Conservation (phyloP, 2,113 vertebrate species). For the Esox niger region DNA sequence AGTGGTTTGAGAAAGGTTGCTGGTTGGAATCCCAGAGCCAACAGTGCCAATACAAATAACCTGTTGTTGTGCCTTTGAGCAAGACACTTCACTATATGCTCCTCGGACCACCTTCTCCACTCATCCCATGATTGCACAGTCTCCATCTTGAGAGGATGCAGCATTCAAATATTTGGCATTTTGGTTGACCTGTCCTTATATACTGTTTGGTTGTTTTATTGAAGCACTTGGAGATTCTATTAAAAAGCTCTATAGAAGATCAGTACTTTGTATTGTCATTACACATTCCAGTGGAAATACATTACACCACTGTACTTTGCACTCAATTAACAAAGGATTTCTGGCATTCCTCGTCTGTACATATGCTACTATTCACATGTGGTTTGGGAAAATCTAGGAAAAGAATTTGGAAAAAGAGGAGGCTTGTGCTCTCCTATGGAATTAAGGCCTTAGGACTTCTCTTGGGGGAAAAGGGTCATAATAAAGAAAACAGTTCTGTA, state of each 20-base stretch:
- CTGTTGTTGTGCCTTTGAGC: no score
- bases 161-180: no score
- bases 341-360: slow-evolving; percentile 13
- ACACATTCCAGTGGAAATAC: slow-evolving; percentile 5
- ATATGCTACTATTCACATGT: background rate
- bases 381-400: slow-evolving; percentile 10
- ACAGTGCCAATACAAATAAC: no score
- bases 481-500: slow-evolving; percentile 9
- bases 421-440: slow-evolving; percentile 18
- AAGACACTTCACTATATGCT: no score
- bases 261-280: slow-evolving; percentile 18
- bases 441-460: slow-evolving; percentile 13
- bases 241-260: background rate
- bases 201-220: no score
- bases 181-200: no score
- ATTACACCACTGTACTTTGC: slow-evolving; percentile 11
- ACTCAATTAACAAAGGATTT: slow-evolving; percentile 2
- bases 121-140: no score
- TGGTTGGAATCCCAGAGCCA: no score
- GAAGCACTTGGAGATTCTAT: no score
- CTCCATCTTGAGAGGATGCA: no score
- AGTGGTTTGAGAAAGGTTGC: no score
- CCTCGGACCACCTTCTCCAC: no score
- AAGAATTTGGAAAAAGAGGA: background rate
- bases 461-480: slow-evolving; percentile 4